Base-by-base conservation (phyloP, 2,797 vertebrate genomes). In the Karalla daura region DNA sequence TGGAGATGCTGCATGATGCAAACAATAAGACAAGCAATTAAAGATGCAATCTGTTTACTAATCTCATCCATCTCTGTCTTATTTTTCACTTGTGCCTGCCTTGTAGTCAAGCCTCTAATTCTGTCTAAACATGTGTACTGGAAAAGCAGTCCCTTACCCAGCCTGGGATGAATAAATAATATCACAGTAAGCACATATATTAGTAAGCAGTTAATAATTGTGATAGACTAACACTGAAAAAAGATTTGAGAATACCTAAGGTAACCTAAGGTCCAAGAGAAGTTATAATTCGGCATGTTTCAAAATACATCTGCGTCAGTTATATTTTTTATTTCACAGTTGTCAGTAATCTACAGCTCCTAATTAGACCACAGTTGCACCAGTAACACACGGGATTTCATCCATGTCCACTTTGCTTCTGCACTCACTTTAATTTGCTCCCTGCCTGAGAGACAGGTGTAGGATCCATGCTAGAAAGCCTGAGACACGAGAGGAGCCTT, bases 11-110 rank as follows among this genome's bases (percentile, higher is more conserved):
- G 74, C n/a, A n/a, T n/a, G 64, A 40, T 71, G 46, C 65, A 83
- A 86, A 88, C 63, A 79, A 72, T 65, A 84, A 78, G 80, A 74
- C 70, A 85, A 63, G 70, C 84, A 89, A 88, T 90, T 88, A 92
- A 78, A 76, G 62, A 83, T 82, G 64, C 86, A 90, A 82, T 90
- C 83, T 90, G 88, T 81, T 86, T 63, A 14, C 52, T 58, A 54
- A 49, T 71, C 47, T 79, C 84, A 74, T 91, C 67, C 59, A 73
- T 92, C 80, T 84, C 50, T 63, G 77, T 75, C 80, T 72, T 40
- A 47, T 73, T 72, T 65, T 59, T 70, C 28, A 11, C 37, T 64
- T 54, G 33, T 72, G 43, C 15, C 30, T 56, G 41, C 43, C 43
- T 21, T 62, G 17, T 28, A 9, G 46, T 46, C 55, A 39, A 54